phyloP scores from a whole-genome alignment of 2,113 vertebrate genomes.

The Abramis brama region DNA sequence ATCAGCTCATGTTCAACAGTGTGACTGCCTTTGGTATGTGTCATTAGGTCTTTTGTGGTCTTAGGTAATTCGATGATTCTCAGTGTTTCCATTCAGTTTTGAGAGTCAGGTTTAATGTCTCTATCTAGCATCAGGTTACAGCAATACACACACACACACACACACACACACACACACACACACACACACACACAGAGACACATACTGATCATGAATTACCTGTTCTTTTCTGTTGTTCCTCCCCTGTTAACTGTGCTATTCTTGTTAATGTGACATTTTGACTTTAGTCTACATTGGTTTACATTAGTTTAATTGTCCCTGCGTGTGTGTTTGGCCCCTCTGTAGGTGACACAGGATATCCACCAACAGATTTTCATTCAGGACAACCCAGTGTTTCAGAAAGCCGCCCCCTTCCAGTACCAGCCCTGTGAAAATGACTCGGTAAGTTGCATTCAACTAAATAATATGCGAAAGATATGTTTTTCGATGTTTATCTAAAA shows the following conservation, averaged over 20 bases:
- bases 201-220: not conserved
- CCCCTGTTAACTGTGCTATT: not conserved
- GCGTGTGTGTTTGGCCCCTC: not conserved
- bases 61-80: constrained; percentile 49
- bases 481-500: too few species aligned
- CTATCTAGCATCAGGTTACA: constrained; percentile 50
- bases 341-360: constrained; percentile 87
- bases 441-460: constrained; percentile 72
- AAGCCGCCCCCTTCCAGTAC: constrained; percentile 83
- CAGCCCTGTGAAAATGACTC: constrained; percentile 89
- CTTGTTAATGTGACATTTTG: not conserved
- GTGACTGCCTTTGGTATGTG: not conserved
- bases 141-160: not conserved
- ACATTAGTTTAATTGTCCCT: constrained; percentile 1
- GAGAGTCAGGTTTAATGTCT: constrained; percentile 50
- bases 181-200: too few species aligned
- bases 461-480: too few species aligned
- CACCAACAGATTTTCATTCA: constrained; percentile 90
- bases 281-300: not conserved
- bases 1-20: not conserved
- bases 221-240: not conserved
- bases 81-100: constrained; percentile 54
- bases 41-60: constrained; percentile 27
- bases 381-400: constrained; percentile 86
- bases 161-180: constrained; percentile 30